phyloP scores from a whole-genome alignment of 2,888 invertebrate genomes.

The Epistrophe eligans region DNA sequence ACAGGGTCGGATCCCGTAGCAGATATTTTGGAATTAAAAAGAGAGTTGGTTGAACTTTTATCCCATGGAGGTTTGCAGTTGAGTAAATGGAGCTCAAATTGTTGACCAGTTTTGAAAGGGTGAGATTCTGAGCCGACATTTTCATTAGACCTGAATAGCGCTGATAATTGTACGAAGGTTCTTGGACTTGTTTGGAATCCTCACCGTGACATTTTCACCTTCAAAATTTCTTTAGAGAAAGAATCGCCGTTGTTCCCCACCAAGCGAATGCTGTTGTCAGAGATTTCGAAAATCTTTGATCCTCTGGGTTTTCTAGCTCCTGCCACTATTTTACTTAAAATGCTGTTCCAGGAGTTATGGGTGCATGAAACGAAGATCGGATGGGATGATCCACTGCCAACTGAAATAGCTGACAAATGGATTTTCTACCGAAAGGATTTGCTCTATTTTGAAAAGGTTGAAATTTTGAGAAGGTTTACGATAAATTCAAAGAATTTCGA shows the following conservation, averaged over 20 bases:
- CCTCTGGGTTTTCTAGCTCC: not conserved
- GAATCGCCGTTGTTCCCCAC: not conserved
- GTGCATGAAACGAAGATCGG: constrained; percentile 35
- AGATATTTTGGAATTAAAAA: not conserved
- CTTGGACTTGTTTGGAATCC: constrained; percentile 7
- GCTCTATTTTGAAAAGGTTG: too few species aligned
- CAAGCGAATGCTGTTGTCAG: constrained; percentile 14
- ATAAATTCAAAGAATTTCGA: too few species aligned
- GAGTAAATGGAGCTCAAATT: too few species aligned
- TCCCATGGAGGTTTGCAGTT: not conserved
- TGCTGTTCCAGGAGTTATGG: constrained; percentile 48
- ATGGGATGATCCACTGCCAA: constrained; percentile 40
- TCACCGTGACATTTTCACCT: not conserved
- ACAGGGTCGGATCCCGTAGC: constrained; percentile 1
- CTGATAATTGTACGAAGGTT: not conserved
- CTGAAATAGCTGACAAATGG: constrained; percentile 34
- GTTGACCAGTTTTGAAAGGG: not conserved
- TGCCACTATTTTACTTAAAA: constrained; percentile 29
- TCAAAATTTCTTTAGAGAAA: not conserved
- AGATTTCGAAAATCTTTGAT: constrained; percentile 22
- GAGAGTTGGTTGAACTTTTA: not conserved
- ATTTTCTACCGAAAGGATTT: too few species aligned
- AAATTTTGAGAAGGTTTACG: too few species aligned
- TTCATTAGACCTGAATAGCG: constrained; percentile 13
- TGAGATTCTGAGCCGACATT: not conserved